Evolutionary conservation across 2,888 invertebrate genomes (phyloP).

Genomic region (Thereva unica): DNA sequence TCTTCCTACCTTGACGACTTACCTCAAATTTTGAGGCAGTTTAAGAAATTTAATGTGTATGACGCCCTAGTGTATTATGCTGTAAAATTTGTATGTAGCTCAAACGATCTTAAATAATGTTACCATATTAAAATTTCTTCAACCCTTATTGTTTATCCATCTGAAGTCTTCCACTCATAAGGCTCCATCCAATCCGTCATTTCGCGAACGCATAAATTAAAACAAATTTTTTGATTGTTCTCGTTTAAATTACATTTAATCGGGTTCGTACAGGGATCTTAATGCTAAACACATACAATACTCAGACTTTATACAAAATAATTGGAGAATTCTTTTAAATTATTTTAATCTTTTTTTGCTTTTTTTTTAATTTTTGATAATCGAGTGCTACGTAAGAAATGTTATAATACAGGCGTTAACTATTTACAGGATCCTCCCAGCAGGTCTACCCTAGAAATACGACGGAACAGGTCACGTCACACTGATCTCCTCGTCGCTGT

Average conservation of each 20-base stretch:
- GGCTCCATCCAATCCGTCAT: too few species aligned
- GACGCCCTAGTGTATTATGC: too few species aligned
- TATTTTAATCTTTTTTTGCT: neutral
- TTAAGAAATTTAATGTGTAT: too few species aligned
- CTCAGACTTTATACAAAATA: slow-evolving; percentile 30
- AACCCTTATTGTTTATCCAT: too few species aligned
- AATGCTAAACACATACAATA: slow-evolving; percentile 10
- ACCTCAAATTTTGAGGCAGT: too few species aligned
- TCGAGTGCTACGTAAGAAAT: slow-evolving; percentile 4
- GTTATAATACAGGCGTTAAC: slow-evolving; percentile 21
- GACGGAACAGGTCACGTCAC: slow-evolving; percentile 74
- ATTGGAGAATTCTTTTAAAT: neutral
- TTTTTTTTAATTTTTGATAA: neutral
- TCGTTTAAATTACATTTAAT: slow-evolving; percentile 28
- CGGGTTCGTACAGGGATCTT: slow-evolving; percentile 1
- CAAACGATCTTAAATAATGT: too few species aligned
- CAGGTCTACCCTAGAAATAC: neutral
- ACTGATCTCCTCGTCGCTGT: slow-evolving; percentile 82
- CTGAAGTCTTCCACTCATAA: too few species aligned
- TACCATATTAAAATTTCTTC: too few species aligned
- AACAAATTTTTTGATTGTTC: slow-evolving; percentile 9
- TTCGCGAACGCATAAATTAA: neutral
- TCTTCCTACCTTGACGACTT: too few species aligned
- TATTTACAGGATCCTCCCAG: too few species aligned
- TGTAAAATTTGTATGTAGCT: too few species aligned